phyloP scores from a whole-genome alignment of 2,797 vertebrate species.

The Tapera naevia region DNA sequence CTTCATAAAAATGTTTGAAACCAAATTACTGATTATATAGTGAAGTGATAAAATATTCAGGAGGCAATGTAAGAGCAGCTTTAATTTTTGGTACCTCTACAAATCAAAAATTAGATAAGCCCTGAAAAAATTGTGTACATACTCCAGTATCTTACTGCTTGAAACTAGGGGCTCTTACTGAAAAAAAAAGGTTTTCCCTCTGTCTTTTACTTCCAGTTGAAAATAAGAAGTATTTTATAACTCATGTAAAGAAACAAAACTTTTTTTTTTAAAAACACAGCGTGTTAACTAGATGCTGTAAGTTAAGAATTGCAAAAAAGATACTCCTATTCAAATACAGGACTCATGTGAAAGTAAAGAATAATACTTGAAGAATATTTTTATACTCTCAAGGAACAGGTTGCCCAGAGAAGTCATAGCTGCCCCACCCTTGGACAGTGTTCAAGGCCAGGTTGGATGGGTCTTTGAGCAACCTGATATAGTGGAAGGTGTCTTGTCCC shows the following conservation, averaged over 20 bases:
- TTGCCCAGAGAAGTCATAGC: too few species aligned
- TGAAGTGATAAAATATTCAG: neutral
- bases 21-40: neutral
- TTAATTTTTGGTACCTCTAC: neutral
- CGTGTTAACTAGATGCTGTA: neutral
- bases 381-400: neutral
- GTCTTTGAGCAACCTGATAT: too few species aligned
- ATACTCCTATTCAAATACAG: neutral
- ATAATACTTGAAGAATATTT: neutral
- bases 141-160: neutral
- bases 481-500: too few species aligned
- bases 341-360: neutral
- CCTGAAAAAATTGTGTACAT: neutral
- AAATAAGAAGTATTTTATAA: neutral
- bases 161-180: neutral
- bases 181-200: neutral
- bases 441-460: too few species aligned
- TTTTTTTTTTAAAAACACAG: neutral
- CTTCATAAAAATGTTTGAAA: neutral
- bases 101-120: neutral
- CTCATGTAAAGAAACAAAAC: fast-evolving
- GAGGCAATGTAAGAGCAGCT: neutral
- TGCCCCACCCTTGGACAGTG: too few species aligned
- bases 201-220: neutral
- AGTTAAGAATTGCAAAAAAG: neutral